These are phyloP conservation scores for Nasonia longicornis DNA, from an alignment of 1,140 invertebrate genomes.

Conservation along the genomic window DNA sequence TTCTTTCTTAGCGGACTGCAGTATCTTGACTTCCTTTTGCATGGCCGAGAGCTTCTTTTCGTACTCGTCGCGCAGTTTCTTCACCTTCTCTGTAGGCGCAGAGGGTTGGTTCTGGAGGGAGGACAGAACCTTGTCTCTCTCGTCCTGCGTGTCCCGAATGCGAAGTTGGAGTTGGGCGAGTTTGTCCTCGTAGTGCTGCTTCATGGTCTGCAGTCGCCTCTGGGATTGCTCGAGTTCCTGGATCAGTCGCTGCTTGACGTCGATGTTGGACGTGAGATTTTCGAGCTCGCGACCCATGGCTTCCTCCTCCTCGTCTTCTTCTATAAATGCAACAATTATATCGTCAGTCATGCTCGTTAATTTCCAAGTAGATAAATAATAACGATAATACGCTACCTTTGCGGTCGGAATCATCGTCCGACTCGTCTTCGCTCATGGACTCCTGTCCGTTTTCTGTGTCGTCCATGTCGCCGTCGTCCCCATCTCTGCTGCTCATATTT, in stretches of 20 bases:
- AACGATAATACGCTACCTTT: slow-evolving; percentile 57
- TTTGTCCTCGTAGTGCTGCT: slow-evolving; percentile 94
- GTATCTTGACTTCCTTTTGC: slow-evolving; percentile 87
- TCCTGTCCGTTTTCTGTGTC: slow-evolving; percentile 70
- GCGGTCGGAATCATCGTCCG: slow-evolving; percentile 73
- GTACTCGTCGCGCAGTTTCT: slow-evolving; percentile 91
- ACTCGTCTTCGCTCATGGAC: slow-evolving; percentile 73
- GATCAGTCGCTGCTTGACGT: slow-evolving; percentile 92
- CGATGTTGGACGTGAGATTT: slow-evolving; percentile 89
- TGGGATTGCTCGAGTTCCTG: slow-evolving; percentile 93
- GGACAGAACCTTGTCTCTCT: slow-evolving; percentile 92
- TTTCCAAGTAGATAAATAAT: background rate
- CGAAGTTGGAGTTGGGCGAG: slow-evolving; percentile 87
- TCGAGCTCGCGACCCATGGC: slow-evolving; percentile 80
- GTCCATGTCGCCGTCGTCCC: slow-evolving; percentile 64
- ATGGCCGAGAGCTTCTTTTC: slow-evolving; percentile 87
- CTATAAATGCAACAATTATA: slow-evolving; percentile 49
- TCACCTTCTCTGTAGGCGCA: slow-evolving; percentile 81
- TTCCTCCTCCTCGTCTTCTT: slow-evolving; percentile 67
- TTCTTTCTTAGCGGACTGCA: slow-evolving; percentile 91
- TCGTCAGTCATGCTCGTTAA: background rate
- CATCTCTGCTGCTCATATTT: slow-evolving; percentile 56
- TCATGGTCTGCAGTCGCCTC: slow-evolving; percentile 83
- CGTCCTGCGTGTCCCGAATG: slow-evolving; percentile 91
- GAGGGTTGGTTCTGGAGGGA: slow-evolving; percentile 71